phyloP scores from a whole-genome alignment of 92 coral and sea anemone genomes.

The Epizoanthus scotinus region DNA sequence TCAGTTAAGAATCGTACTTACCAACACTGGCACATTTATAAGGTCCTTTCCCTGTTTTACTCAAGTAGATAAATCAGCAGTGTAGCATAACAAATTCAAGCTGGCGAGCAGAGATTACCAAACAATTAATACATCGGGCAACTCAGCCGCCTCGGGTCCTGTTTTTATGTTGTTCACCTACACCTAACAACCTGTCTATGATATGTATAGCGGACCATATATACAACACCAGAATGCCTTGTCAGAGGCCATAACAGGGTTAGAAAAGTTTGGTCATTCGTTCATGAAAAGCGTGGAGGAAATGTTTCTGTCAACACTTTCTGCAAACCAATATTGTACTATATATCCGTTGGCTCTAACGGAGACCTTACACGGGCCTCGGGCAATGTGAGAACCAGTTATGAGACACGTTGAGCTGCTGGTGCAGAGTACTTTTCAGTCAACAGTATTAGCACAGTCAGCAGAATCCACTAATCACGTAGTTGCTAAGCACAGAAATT shows the following conservation, averaged over 20 bases:
- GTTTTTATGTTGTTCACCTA: slow-evolving; percentile 17
- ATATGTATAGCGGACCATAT: slow-evolving; percentile 14
- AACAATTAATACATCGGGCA: slow-evolving; percentile 17
- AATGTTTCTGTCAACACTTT: slow-evolving; percentile 17
- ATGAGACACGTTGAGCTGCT: slow-evolving; percentile 24
- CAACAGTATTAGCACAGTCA: slow-evolving; percentile 7
- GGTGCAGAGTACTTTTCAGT: slow-evolving; percentile 21
- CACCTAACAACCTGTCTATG: slow-evolving; percentile 15
- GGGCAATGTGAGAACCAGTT: slow-evolving; percentile 28
- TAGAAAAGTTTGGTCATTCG: slow-evolving; percentile 16
- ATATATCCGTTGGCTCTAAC: slow-evolving; percentile 11
- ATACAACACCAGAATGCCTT: slow-evolving; percentile 22
- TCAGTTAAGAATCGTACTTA: slow-evolving; percentile 20
- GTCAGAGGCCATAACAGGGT: slow-evolving; percentile 24
- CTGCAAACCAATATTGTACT: slow-evolving; percentile 23
- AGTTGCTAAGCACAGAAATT: slow-evolving; percentile 24
- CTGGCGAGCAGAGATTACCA: slow-evolving; percentile 20
- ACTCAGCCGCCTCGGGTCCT: slow-evolving; percentile 29
- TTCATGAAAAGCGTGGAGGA: slow-evolving; percentile 20
- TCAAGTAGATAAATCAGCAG: slow-evolving; percentile 15
- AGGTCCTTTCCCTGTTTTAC: slow-evolving; percentile 13
- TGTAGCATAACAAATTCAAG: slow-evolving; percentile 21
- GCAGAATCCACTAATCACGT: slow-evolving; percentile 9
- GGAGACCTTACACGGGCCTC: slow-evolving; percentile 29
- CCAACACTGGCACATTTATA: no score